Conservation (phyloP, 23 tunicate species). For the Halocynthia aurantium region DNA sequence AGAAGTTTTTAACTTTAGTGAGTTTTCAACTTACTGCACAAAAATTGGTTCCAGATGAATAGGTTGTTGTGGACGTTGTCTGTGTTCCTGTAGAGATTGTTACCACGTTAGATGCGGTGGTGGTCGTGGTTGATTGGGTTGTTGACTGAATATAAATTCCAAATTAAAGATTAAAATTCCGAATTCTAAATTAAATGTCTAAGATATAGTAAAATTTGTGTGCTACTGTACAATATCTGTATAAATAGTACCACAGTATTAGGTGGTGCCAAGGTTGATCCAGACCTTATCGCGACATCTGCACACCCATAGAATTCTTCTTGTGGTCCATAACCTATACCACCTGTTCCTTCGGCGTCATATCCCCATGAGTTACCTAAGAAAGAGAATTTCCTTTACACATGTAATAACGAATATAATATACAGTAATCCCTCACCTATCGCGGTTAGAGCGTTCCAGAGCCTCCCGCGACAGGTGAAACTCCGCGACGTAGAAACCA, state of each 20-base stretch:
- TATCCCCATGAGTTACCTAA: conserved; percentile 44
- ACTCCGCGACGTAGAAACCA: too few species aligned
- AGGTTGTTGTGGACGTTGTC: neutral
- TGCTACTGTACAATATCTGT: too few species aligned
- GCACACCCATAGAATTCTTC: conserved; percentile 63
- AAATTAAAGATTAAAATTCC: neutral
- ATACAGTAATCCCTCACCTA: too few species aligned
- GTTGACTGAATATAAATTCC: neutral
- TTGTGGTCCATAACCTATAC: conserved; percentile 31
- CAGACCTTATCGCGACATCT: conserved; percentile 22
- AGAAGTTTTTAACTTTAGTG: neutral
- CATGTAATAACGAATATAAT: too few species aligned
- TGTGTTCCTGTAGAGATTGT: neutral
- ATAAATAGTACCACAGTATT: neutral
- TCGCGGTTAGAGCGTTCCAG: too few species aligned
- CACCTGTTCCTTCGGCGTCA: conserved; percentile 22
- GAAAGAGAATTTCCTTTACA: too few species aligned
- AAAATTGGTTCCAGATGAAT: neutral
- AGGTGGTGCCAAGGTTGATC: conserved; percentile 8
- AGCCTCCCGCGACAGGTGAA: too few species aligned
- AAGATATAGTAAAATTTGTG: neutral
- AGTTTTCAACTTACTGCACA: neutral
- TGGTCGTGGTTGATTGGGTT: conserved; percentile 8
- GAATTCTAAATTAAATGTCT: neutral
- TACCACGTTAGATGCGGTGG: neutral